Base-by-base conservation (phyloP, 2,888 invertebrate genomes). In the Heliconius cydno region DNA sequence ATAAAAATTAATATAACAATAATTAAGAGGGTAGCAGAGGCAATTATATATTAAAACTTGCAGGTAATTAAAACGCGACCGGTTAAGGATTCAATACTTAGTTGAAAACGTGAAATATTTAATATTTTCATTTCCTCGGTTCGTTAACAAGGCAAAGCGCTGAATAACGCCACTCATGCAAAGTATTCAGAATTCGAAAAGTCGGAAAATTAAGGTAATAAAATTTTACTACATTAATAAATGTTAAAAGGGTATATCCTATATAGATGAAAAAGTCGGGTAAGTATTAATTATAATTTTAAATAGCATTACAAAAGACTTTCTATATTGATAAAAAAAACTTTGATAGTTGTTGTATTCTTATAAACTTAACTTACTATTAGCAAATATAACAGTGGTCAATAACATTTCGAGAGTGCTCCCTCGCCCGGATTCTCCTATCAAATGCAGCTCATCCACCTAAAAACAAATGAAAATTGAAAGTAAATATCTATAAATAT, bases 361-460 rank as follows among this genome's bases (percentile, higher is more conserved):
- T 52, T 7, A 9, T 19, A 41, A 46, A 76, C 9, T 28, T 25
- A 57, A 84, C 93, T 93, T 94, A 97, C 98, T 95, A 88, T 96
- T 95, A 76, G 96, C 91, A 90, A 96, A 96, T 90, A 97, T 95
- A 4, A 98, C 93, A 90, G 98, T 99, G 1, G 98, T 96, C 25
- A 99, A 92, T 79, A 98, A 94, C 65, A 96, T 96, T 93, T 99
- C 99, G 70, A 99, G 92, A 2, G 96, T 96, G 2, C 98, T 97
- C 3, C 99, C 99, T 84, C 99, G 95, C 1, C 97, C 97, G 67
- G 95, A 95, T 89, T 99, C 99, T 0, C 99, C 99, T 81, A 99
- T 96, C 89, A 99, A 96, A 95, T 99, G 99, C 73, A 98, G 90
- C 90, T 99, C 99, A 93, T 99, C 99, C 0, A 99, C 93, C 94